These are phyloP conservation scores for Aricia agestis DNA, from an alignment of 1,140 invertebrate genomes.

Conservation along the genomic window DNA sequence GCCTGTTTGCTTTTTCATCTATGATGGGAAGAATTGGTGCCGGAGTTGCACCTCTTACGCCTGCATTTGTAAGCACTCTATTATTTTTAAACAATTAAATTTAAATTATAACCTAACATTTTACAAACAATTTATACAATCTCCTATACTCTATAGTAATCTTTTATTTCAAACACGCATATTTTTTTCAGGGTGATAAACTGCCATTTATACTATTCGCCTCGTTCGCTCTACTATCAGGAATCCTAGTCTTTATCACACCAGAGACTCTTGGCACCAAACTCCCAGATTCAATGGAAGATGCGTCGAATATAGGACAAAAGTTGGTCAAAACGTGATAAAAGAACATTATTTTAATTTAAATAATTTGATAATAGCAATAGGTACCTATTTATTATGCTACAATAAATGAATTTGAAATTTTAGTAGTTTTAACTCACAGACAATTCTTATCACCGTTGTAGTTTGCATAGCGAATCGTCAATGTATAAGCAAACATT, in stretches of 20 bases:
- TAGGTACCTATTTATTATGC: not conserved
- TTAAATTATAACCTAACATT: too few species aligned
- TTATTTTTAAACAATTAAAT: not conserved
- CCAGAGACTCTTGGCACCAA: slow-evolving; percentile 80
- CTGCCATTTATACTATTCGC: slow-evolving; percentile 83
- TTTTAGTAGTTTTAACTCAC: not conserved
- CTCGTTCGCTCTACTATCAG: slow-evolving; percentile 78
- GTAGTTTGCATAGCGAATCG: too few species aligned
- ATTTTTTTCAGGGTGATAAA: slow-evolving; percentile 45
- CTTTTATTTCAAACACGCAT: not conserved
- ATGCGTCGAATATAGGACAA: slow-evolving; percentile 38
- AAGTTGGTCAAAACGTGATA: slow-evolving; percentile 4
- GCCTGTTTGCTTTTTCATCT: slow-evolving; percentile 81
- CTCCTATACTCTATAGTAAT: too few species aligned
- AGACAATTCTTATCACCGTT: too few species aligned
- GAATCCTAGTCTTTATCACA: slow-evolving; percentile 76
- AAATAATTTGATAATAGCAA: not conserved
- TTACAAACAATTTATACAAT: too few species aligned
- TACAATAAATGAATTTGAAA: not conserved
- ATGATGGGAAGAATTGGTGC: slow-evolving; percentile 85
- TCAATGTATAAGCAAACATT: too few species aligned
- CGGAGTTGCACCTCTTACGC: slow-evolving; percentile 83
- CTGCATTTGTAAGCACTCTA: slow-evolving; percentile 77
- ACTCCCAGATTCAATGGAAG: slow-evolving; percentile 80
- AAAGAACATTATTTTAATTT: not conserved